A percentile compares a stretch with the other conserved stretches of the same genome.
phyloP scores from a whole-genome alignment of 2,888 invertebrate species.

The Agonum fuliginosum region DNA sequence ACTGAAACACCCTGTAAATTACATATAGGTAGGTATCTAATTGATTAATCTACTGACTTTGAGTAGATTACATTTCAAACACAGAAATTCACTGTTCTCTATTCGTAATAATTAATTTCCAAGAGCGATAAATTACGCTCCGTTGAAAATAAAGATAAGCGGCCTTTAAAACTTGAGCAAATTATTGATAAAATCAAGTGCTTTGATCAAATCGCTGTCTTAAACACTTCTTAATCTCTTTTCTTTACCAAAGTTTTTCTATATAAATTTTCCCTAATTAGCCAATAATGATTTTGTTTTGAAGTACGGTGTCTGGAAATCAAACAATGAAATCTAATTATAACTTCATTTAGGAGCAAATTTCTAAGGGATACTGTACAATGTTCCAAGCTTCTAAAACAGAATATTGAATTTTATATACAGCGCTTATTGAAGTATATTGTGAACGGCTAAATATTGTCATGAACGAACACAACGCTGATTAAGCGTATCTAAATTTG shows the following conservation, averaged over 20 bases:
- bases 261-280: slow-evolving; percentile 13
- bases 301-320: slow-evolving; percentile 13
- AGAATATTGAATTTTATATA: neutral
- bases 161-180: neutral
- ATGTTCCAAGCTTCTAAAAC: neutral
- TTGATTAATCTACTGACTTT: no score
- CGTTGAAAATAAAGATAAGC: no score
- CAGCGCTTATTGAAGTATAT: neutral
- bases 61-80: no score
- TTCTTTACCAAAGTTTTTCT: neutral
- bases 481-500: slow-evolving; percentile 2
- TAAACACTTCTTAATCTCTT: neutral
- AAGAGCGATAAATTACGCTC: no score
- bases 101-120: no score
- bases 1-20: no score
- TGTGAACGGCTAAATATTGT: neutral
- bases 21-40: no score
- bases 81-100: no score
- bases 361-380: slow-evolving; percentile 18
- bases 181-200: neutral
- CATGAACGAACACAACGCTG: neutral
- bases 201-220: slow-evolving; percentile 28
- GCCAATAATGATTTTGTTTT: slow-evolving; percentile 29
- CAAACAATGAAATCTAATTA: slow-evolving; percentile 42
- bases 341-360: slow-evolving; percentile 24